These are phyloP conservation scores for Xiphorhynchus elegans DNA, from an alignment of 2,113 vertebrate species.

Conservation along the genomic window DNA sequence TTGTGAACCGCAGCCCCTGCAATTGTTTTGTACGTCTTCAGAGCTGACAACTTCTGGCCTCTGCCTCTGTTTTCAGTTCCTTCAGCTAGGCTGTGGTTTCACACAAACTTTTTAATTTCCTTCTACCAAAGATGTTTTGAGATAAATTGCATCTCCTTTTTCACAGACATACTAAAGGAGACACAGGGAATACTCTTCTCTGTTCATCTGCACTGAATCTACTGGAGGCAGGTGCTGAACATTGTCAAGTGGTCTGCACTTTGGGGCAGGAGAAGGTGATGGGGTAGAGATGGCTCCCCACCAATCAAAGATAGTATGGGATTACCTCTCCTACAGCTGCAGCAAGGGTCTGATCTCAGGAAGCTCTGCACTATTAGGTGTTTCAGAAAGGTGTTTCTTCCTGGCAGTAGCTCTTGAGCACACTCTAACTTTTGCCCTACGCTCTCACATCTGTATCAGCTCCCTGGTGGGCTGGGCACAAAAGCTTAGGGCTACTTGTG, in stretches of 20 bases:
- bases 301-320: background rate
- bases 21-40: background rate
- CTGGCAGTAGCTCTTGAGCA: background rate
- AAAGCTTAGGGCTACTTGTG: background rate
- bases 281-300: background rate
- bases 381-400: background rate
- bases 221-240: background rate
- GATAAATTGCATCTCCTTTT: conserved; percentile 9
- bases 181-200: background rate
- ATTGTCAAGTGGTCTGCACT: background rate
- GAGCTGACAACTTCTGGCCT: background rate
- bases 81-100: background rate
- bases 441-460: background rate
- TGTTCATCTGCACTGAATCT: background rate
- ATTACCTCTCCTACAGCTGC: background rate
- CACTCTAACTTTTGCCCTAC: fast-evolving
- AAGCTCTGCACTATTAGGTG: background rate
- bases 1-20: background rate
- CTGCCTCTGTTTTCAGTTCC: background rate
- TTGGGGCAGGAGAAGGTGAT: background rate
- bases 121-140: background rate
- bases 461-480: background rate
- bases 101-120: conserved; percentile 9
- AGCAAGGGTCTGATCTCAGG: background rate
- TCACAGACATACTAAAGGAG: background rate